These are phyloP conservation scores for Drosophila pachea DNA, from an alignment of 1,140 invertebrate genomes.

Conservation along the genomic window DNA sequence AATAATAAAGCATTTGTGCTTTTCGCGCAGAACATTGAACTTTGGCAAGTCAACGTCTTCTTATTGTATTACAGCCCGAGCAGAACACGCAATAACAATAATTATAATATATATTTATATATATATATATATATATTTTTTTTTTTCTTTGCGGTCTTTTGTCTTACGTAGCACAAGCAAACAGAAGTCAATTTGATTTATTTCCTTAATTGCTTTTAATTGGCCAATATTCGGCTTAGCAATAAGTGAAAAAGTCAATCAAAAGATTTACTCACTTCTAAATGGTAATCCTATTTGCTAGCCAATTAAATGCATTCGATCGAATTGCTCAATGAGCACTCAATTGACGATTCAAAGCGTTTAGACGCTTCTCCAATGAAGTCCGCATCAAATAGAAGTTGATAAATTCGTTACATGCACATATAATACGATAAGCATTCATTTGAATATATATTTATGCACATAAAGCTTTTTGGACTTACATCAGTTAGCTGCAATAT, in stretches of 20 bases:
- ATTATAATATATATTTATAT: not conserved
- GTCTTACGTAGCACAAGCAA: not conserved
- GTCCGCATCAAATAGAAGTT: no score
- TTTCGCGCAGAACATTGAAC: constrained; percentile 19
- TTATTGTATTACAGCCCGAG: not conserved
- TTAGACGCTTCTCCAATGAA: not conserved
- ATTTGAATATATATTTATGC: not conserved
- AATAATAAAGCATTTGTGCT: constrained; percentile 20
- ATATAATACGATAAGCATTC: no score
- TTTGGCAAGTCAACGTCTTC: constrained; percentile 1
- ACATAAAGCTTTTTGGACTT: not conserved
- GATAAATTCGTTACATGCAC: not conserved
- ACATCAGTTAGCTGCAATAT: not conserved
- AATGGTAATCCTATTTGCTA: constrained; percentile 11
- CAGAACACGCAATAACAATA: not conserved
- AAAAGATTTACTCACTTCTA: constrained; percentile 2
- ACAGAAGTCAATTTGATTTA: not conserved
- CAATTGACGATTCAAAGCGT: not conserved
- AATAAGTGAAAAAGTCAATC: not conserved
- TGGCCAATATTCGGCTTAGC: not conserved
- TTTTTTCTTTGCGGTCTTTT: not conserved
- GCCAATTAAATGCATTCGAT: constrained; percentile 11
- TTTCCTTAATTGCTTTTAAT: constrained; percentile 11
- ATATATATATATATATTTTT: not conserved
- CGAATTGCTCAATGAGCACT: not conserved